A percentile compares a stretch with the other conserved stretches of the same genome.
Conservation (phyloP, 1,140 invertebrate species). For the Trinorchestia longiramus region DNA sequence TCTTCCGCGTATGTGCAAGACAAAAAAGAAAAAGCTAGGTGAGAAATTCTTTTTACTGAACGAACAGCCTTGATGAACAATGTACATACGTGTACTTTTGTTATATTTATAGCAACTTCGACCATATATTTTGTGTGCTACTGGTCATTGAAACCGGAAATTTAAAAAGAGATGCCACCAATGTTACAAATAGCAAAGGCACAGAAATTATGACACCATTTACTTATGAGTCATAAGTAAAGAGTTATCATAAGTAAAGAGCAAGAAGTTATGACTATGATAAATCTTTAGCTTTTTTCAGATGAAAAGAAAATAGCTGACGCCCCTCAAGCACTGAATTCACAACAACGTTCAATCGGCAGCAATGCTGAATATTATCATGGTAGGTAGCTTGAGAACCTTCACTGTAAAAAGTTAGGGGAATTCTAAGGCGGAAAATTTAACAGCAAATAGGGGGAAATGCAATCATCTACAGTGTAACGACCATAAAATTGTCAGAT, state of each 20-base stretch:
- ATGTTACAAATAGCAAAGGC: too few relatives aligned
- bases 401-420: background rate
- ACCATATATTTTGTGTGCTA: background rate
- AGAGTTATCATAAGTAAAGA: too few relatives aligned
- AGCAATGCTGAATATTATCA: background rate
- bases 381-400: background rate
- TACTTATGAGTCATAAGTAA: too few relatives aligned
- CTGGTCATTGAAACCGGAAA: background rate
- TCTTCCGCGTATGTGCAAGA: background rate
- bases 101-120: background rate
- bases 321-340: background rate
- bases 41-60: background rate
- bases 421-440: background rate
- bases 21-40: background rate
- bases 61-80: background rate
- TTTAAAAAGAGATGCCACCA: background rate
- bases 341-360: background rate
- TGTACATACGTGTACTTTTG: background rate
- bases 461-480: background rate
- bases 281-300: background rate
- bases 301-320: background rate
- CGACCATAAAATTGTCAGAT: background rate
- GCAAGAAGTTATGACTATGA: too few relatives aligned
- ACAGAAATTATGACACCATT: too few relatives aligned
- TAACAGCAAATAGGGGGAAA: too few relatives aligned